Evolutionary conservation across 2,113 vertebrate species (phyloP), one percentile per base, ranked within the genome.

Genomic region (Paramormyrops kingsleyae): DNA sequence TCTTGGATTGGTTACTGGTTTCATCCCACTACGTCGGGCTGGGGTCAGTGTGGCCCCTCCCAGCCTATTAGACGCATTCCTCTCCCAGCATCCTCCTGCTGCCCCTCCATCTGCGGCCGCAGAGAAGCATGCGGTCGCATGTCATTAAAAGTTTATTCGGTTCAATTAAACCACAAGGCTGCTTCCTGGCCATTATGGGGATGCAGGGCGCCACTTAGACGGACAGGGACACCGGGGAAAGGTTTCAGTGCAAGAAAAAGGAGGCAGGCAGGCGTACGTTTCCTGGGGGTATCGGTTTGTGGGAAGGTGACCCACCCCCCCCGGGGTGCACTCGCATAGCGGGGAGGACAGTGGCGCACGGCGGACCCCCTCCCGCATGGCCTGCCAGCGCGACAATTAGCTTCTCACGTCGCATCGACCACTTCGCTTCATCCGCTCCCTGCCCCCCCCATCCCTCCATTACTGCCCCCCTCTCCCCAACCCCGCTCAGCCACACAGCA

Each of bases 381-480:
- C 9, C 5, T 19, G 44, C 42, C 88, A 50, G 88, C 47, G 35
- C 56, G 49, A 91, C 89, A 88, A 89, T 50, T 52, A 83, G 74
- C 87, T 66, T 90, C 90, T 53, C 83, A 87, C 59, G 24, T 17
- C 89, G 87, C 74, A 77, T 47, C 53, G 87, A 47, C 87, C 56
- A 27, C 17, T 53, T 80, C 46, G 24, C 39, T 88, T 35, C 84
- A 49, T 12, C n/a, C 66, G 53, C 42, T 6, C 80, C 42, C 42
- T 44, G 74, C 39, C 50, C 35, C 46, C 62, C 53, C 42, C 19
- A 24, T 47, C 39, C 44, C 44, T n/a, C 44, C 44, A 46, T 84
- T 84, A 84, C n/a, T 47, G 24, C 35, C 74, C 31, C 31, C 74
- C 9, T 50, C 70, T 42, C 52, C 47, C 52, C 42, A 39, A 17